These are phyloP conservation scores for Paramisgurnus dabryanus DNA, from an alignment of 2,113 vertebrate species.

Conservation along the genomic window DNA sequence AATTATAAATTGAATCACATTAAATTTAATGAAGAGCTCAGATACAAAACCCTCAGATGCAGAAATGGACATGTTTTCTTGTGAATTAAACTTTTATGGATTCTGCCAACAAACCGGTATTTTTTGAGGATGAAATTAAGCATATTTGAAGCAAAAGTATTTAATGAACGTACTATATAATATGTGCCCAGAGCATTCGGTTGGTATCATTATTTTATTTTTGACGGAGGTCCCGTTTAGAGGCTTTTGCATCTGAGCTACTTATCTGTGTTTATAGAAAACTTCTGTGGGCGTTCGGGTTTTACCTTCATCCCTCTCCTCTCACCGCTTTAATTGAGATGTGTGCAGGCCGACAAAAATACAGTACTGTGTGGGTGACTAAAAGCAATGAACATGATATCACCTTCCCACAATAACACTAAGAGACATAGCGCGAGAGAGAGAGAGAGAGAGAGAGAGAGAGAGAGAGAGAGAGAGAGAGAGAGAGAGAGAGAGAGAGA, in stretches of 20 bases:
- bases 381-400: slow-evolving; percentile 51
- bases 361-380: slow-evolving; percentile 51
- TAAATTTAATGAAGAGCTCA: not conserved
- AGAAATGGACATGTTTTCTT: no score
- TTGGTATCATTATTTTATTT: no score
- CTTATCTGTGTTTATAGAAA: slow-evolving; percentile 24
- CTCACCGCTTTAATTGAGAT: slow-evolving; percentile 54
- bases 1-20: slow-evolving; percentile 5
- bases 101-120: no score
- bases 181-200: no score
- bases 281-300: slow-evolving; percentile 26
- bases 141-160: no score
- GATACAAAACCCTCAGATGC: no score
- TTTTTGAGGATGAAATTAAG: no score
- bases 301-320: slow-evolving; percentile 46
- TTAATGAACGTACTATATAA: no score
- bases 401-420: slow-evolving; percentile 54
- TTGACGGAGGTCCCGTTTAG: no score
- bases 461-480: not conserved
- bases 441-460: not conserved
- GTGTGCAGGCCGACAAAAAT: slow-evolving; percentile 51
- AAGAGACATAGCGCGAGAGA: slow-evolving; percentile 2
- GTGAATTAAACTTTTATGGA: no score
- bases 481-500: slow-evolving; percentile 18
- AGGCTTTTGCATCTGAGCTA: not conserved